Base-by-base conservation (phyloP, 2,888 invertebrate species). In the Harmothoe impar region DNA sequence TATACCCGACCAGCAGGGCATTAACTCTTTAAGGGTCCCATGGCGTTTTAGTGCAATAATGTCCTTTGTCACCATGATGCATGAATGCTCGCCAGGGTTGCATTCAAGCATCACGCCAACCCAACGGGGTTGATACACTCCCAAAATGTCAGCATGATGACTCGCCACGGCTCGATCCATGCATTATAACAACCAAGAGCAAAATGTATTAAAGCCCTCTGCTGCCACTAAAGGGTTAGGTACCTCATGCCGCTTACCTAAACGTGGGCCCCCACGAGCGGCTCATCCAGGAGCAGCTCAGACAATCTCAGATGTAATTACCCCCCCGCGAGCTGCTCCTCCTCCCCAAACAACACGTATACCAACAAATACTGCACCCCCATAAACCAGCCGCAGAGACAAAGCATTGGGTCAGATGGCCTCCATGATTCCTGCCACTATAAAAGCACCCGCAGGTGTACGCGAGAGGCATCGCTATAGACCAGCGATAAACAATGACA, bases 271-370 rank as follows among this genome's bases (percentile, higher is more conserved):
- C 81, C 20, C 1, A 15, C 1, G 35, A 81, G 77, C 43, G 15
- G 35, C 81, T 81, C 81, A 81, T 81, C 81, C 81, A 43, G 5
- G 77, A 77, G 77, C 68, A 77, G 81, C 81, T 81, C 81, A 81
- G 81, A 23, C 81, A 81, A 35, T 81, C 81, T 3, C 35, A 20
- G 81, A 33, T 35, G 81, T 81, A 81, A 81, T 81, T 81, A 81
- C 81, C 81, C 35, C 20, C 7, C 81, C 10, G 15, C 81, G 35
- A 43, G 81, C 43, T 23, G 35, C 43, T 33, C 43, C 81, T 29
- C 72, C 72, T 29, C 35, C 81, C 7, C 81, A 17, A 5, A 1
- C 81, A 23, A 17, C 81, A 1, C 12, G 35, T 81, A 17, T 20
- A 33, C 81, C 33, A 81, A 33, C 81, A 33, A 81, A 35, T 81